Evolutionary conservation across 2,888 invertebrate species (phyloP).

Genomic region (Macaria liturata): DNA sequence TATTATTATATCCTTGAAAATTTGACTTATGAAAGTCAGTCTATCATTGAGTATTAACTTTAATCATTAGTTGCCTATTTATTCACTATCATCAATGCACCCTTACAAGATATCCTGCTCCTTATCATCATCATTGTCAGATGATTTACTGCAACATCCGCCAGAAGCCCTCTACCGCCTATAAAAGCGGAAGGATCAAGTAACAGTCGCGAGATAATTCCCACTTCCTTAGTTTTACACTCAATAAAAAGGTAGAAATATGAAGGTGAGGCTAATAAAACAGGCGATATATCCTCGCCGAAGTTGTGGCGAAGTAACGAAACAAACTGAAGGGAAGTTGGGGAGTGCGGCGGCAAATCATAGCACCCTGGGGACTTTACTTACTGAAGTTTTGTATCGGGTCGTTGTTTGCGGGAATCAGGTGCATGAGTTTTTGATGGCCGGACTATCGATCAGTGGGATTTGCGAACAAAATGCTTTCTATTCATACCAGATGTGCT

Average conservation of each 20-base stretch:
- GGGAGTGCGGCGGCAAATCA: constrained; percentile 71
- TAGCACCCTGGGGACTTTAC: constrained; percentile 63
- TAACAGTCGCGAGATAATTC: constrained; percentile 15
- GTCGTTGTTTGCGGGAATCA: constrained; percentile 14
- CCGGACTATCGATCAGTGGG: not conserved
- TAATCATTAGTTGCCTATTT: too few relatives aligned
- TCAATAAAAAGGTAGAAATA: constrained; percentile 46
- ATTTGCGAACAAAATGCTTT: too few relatives aligned
- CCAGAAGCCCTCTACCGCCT: too few relatives aligned
- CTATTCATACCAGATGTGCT: too few relatives aligned
- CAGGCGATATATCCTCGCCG: constrained; percentile 49
- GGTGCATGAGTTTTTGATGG: not conserved
- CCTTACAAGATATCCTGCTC: too few relatives aligned
- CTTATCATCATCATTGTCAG: too few relatives aligned
- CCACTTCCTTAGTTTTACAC: constrained; percentile 36
- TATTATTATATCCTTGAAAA: too few relatives aligned
- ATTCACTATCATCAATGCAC: too few relatives aligned
- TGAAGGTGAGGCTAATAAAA: constrained; percentile 55
- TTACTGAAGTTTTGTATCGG: constrained; percentile 56
- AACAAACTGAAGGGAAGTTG: constrained; percentile 58
- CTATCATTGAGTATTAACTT: too few relatives aligned
- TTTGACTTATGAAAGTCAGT: too few relatives aligned
- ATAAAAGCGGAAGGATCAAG: too few relatives aligned
- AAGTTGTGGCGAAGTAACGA: constrained; percentile 46
- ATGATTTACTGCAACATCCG: too few relatives aligned